Conservation (phyloP, 1,140 invertebrate genomes). For the Brachionus rubens region DNA sequence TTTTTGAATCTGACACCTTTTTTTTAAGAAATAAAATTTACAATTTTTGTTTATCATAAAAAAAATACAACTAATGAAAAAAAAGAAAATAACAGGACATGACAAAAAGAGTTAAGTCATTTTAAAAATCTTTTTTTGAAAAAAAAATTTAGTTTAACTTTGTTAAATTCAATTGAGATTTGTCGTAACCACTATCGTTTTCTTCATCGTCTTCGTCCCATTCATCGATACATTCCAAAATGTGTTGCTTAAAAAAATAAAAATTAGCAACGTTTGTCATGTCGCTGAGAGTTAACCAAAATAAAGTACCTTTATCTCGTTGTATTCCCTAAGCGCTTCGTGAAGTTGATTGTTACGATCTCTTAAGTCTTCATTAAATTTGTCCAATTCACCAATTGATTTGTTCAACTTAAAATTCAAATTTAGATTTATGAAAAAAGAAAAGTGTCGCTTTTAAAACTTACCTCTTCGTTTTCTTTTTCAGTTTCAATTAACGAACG, state of each 20-base stretch:
- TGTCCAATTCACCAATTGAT: conserved; percentile 13
- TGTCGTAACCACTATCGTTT: conserved; percentile 32
- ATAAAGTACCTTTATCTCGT: conserved; percentile 18
- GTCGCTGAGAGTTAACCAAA: background rate
- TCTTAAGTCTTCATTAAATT: conserved; percentile 28
- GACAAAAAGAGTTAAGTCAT: background rate
- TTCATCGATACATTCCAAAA: conserved; percentile 32
- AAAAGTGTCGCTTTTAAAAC: background rate
- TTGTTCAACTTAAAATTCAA: background rate
- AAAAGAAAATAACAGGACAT: conserved; percentile 15
- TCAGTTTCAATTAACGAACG: background rate
- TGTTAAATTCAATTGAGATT: conserved; percentile 17
- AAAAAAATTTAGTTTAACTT: background rate
- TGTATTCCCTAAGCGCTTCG: conserved; percentile 3
- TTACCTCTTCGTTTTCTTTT: conserved; percentile 36
- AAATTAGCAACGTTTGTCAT: background rate
- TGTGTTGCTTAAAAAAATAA: background rate
- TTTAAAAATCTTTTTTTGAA: background rate
- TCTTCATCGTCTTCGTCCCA: conserved; percentile 30
- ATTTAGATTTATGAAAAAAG: background rate
- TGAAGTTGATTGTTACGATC: background rate
- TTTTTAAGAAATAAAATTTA: too few relatives aligned
- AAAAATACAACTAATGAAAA: too few relatives aligned
- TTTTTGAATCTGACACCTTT: too few relatives aligned
- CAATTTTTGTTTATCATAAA: too few relatives aligned